Base-by-base conservation (phyloP, 2,797 vertebrate species). In the Pantherophis vulpinus region DNA sequence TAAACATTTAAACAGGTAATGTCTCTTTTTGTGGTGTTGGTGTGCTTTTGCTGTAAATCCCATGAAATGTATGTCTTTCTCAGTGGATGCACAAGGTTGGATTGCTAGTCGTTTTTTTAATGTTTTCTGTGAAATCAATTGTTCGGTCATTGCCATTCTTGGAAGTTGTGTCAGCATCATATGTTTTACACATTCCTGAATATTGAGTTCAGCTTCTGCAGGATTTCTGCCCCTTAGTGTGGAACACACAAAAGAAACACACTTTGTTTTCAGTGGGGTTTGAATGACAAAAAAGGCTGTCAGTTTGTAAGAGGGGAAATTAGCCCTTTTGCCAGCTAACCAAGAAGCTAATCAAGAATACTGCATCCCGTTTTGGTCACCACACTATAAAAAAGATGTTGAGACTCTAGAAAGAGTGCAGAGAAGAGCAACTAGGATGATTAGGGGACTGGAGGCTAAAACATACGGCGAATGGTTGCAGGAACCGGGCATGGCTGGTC, bases 401-500 rank as follows among this genome's bases (percentile, higher is more conserved):
- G 12, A 56, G 55, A 56, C 55, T 56, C 55, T 56, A 55, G 12
- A 56, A 56, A 4, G 13, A 56, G 55, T 56, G 3, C 12, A 13
- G 55, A 56, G 55, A 56, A 56, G 55, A 56, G 55, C 55, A 56
- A 56, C 55, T 12, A 56, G 3, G 55, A 56, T 56, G 55, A 56
- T 14, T 54, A 56, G 55, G 55, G 11, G 55, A 55, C 55, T 14
- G 55, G 55, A 56, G 12, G 13, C 55, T 56, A 56, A 14, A 56
- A 56, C 12, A 13, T 56, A 54, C 0, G 3, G 0, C 0, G 55
- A 56, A 56, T 3, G 0, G 55, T 56, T 56, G 12, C 13, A 56
- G 55, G 12, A 56, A 56, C 12, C 3, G 12, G 55, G 2, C 13
- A 12, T 56, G 55, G 55, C 12, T 56, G 12, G 55, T 56, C 55